phyloP scores from a whole-genome alignment of 2,113 vertebrate genomes.

The Strix uralensis region DNA sequence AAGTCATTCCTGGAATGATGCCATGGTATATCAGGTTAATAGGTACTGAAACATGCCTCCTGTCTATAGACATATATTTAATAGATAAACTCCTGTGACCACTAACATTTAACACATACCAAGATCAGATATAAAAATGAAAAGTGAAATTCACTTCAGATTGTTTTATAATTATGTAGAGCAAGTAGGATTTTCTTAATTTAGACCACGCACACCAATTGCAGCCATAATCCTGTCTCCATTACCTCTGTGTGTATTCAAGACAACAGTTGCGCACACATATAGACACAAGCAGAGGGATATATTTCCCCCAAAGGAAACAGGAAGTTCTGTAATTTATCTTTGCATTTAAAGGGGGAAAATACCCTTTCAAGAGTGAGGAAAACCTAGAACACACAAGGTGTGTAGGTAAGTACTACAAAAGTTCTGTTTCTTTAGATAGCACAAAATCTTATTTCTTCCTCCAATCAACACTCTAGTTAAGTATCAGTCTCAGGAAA shows the following conservation, averaged over 20 bases:
- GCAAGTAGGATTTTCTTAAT: not conserved
- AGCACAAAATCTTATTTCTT: not conserved
- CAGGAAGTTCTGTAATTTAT: not conserved
- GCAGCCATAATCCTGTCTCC: not conserved
- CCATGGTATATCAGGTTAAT: not conserved
- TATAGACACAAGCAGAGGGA: not conserved
- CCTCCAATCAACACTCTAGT: not conserved
- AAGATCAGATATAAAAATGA: not conserved
- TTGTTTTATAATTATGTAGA: not conserved
- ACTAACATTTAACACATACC: not conserved
- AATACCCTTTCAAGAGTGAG: not conserved
- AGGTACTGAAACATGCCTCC: not conserved
- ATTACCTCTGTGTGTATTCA: not conserved
- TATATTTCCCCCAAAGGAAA: not conserved
- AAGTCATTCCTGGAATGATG: not conserved
- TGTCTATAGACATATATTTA: not conserved
- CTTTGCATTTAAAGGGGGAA: not conserved
- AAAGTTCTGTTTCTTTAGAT: not conserved
- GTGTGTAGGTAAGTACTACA: not conserved
- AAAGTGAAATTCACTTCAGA: not conserved
- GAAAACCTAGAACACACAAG: not conserved
- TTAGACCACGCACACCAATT: not conserved
- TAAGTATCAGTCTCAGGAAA: not conserved
- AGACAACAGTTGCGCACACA: not conserved
- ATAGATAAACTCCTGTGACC: not conserved